Percentiles rank a stretch among this genome's conserved stretches.
phyloP scores from a whole-genome alignment of 2,888 invertebrate species.

The Lochmaea capreae region DNA sequence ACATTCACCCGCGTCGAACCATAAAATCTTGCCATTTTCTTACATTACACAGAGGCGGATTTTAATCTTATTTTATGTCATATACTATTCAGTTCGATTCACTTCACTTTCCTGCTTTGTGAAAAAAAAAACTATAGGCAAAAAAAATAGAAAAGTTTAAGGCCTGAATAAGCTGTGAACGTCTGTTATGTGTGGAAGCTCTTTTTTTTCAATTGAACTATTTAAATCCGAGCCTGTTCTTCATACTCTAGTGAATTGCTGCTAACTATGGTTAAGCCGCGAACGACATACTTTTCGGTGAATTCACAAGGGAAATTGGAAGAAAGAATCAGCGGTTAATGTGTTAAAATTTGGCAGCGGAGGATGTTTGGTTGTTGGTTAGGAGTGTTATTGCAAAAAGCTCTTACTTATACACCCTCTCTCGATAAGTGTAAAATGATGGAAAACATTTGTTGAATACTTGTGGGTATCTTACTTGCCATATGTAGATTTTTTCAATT shows the following conservation, averaged over 20 bases:
- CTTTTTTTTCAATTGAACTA: neutral
- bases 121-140: neutral
- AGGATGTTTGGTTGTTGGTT: conserved; percentile 12
- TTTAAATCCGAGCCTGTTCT: conserved; percentile 48
- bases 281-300: conserved; percentile 47
- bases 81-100: too few species aligned
- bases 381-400: conserved; percentile 41
- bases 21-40: conserved; percentile 54
- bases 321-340: conserved; percentile 48
- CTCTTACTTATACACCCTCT: conserved; percentile 40
- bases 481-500: neutral
- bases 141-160: neutral
- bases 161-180: neutral
- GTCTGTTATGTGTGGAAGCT: too few species aligned
- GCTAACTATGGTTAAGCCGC: conserved; percentile 48
- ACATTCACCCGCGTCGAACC: conserved; percentile 51
- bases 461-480: neutral
- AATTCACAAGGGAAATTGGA: conserved; percentile 47
- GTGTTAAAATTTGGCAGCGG: conserved; percentile 41
- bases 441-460: neutral
- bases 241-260: conserved; percentile 48
- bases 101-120: too few species aligned
- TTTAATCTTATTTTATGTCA: neutral
- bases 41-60: conserved; percentile 34
- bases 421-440: neutral